Evolutionary conservation across 2,113 vertebrate species (phyloP), one percentile per base, ranked within the genome.

Genomic region (Neotoma lepida): DNA sequence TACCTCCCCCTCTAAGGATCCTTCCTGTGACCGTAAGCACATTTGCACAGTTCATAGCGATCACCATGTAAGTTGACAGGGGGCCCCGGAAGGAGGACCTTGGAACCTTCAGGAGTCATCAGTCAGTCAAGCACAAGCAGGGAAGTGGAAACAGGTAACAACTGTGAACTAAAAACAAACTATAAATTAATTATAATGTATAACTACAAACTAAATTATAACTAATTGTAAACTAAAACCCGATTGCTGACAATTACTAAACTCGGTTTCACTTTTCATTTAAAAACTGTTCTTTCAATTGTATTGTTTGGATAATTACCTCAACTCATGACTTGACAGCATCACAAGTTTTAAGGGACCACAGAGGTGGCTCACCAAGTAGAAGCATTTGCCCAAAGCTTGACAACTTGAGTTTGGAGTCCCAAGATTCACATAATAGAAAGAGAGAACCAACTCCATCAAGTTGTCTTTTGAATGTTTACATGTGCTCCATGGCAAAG

Each of bases 271-370:
- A 64, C 82, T 54, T 93, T 90, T 77, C 46, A 46, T 91, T 89
- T 85, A 78, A 86, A 86, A 41, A 89, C 87, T 84, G 86, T 22
- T 90, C 56, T 87, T 77, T 94, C 56, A 26, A 5, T 49, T 92
- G 84, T 93, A 68, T 87, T 80, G 63, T 54, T 80, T 70, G 46
- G 33, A 74, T 46, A 49, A 41, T 92, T 89, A 80, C 46, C 89
- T 90, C 41, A 71, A 58, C 35, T 76, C 30, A 56, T 90, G 78
- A 51, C 14, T 88, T 26, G n/a, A 22, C 14, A 93, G 71, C 24
- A 61, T 13, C 7, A 56, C 12, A 88, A 46, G 61, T 63, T 63
- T 63, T 30, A 63, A 63, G 81, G 33, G 24, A 82, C 51, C n/a
- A 26, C 78, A 82, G 12, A 28, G 24, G 6, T 41, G 13, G n/a